Conservation (phyloP, 2,113 vertebrate species). For the Rhinopithecus roxellana region DNA sequence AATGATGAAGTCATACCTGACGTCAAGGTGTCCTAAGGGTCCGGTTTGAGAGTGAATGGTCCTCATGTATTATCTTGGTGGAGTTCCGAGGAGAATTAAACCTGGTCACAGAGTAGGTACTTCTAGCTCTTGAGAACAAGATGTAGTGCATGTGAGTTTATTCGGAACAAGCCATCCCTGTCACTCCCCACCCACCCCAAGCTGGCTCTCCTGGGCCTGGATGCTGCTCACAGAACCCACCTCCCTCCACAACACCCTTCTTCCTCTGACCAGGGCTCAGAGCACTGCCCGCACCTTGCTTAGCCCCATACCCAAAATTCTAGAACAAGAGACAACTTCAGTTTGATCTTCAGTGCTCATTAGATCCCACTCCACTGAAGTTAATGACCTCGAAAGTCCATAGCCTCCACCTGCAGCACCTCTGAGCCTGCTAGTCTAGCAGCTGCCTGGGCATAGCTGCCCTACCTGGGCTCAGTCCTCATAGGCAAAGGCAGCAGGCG, state of each 20-base stretch:
- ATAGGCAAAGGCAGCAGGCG: neutral
- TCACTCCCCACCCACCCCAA: no score
- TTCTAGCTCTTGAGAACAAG: neutral
- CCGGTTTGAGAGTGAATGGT: neutral
- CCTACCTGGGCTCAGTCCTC: neutral
- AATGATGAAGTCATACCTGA: rapidly evolving
- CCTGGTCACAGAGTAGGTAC: neutral
- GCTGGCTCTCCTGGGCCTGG: neutral
- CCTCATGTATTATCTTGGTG: neutral
- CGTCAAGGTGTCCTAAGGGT: neutral
- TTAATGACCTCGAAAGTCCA: no score
- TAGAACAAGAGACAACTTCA: neutral
- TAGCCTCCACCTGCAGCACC: neutral
- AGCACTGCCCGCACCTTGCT: neutral
- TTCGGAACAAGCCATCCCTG: neutral
- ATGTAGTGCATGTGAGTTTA: rapidly evolving
- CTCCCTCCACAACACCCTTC: neutral
- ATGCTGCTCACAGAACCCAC: no score
- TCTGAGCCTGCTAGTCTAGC: neutral
- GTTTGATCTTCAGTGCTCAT: neutral
- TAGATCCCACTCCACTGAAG: neutral
- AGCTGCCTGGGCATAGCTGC: neutral
- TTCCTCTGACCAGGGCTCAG: neutral
- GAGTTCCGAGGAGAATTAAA: neutral
- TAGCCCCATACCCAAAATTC: neutral